Evolutionary conservation across 1,140 invertebrate species (phyloP), one percentile per base, ranked within the genome.

Genomic region (Mizuhopecten yessoensis): DNA sequence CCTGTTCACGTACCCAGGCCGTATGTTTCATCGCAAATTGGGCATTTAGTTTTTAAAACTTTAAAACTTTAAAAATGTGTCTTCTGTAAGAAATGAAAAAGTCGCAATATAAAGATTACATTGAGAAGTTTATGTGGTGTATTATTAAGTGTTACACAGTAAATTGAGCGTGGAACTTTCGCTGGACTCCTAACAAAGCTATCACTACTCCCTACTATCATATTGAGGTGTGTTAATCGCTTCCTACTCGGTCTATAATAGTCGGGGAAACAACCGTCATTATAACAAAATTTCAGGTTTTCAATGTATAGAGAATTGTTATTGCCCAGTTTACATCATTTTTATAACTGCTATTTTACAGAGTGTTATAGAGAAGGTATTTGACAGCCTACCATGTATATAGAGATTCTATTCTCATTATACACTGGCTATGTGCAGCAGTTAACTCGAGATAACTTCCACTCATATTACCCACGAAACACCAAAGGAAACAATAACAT

Each of bases 1-100:
- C 57, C 57, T 75, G 57, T 75, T 75, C 23, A 75, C 5, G n/a
- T 29, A 75, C 57, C 57, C n/a, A 29, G 23, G 57, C 57, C 57
- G 57, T 75, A 75, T 75, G 57, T 75, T 75, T 75, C n/a, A 13
- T 75, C n/a, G 57, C 57, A 75, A 75, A 75, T 75, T 75, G 57
- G 57, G 23, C 57, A 75, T 29, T 75, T 75, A 23, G 29, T 75
- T 75, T 75, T 75, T 29, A 75, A 75, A 75, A 29, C 1, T 75
- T 75, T 29, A 9, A 75, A 75, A 29, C 11, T 75, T 29, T 29
- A 75, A 29, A 75, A 29, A 3, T 29, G 36, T 7, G 9, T 17
- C 29, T 75, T 75, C 57, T 75, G 57, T 75, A 29, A 75, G 57
- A 75, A 29, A 75, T 75, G 57, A 75, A 75, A 75, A 75, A 75